These are phyloP conservation scores for Ascidia mentula DNA, from an alignment of 23 tunicate species.

Conservation along the genomic window DNA sequence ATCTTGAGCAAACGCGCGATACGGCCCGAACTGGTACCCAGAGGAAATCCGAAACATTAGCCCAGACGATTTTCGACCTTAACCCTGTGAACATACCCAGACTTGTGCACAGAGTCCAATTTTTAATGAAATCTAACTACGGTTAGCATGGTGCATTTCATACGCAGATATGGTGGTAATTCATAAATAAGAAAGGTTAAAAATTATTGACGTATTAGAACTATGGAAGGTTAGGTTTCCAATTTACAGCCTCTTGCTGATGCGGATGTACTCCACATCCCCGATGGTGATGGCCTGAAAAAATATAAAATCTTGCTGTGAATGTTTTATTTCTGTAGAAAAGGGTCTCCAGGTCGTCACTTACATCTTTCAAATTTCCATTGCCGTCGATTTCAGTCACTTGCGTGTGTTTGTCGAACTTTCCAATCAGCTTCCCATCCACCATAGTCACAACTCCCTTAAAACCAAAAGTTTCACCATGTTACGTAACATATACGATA, in stretches of 20 bases:
- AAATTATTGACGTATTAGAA: too few relatives aligned
- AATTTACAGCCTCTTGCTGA: not conserved
- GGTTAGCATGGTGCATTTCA: too few relatives aligned
- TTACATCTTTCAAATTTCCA: not conserved
- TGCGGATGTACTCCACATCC: not conserved
- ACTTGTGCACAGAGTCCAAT: too few relatives aligned
- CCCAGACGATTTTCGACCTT: not conserved
- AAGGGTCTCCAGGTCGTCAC: not conserved
- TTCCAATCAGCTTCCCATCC: not conserved
- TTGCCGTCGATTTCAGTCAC: not conserved
- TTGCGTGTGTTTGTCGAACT: not conserved
- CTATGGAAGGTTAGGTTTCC: too few relatives aligned
- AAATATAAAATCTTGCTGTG: too few relatives aligned
- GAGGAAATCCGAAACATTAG: too few relatives aligned
- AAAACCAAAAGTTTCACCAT: not conserved
- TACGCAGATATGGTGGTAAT: too few relatives aligned
- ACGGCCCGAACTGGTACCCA: not conserved
- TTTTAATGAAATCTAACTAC: too few relatives aligned
- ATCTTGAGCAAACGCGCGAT: conserved; percentile 9
- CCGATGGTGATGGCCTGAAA: not conserved
- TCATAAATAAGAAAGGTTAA: too few relatives aligned
- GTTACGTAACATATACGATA: not conserved
- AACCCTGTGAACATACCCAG: too few relatives aligned
- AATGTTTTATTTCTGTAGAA: too few relatives aligned
- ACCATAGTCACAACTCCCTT: not conserved